Percentiles rank a stretch among this genome's conserved stretches.
Evolutionary conservation across 1,140 invertebrate genomes (phyloP).

Genomic region (Drosophila punjabiensis): DNA sequence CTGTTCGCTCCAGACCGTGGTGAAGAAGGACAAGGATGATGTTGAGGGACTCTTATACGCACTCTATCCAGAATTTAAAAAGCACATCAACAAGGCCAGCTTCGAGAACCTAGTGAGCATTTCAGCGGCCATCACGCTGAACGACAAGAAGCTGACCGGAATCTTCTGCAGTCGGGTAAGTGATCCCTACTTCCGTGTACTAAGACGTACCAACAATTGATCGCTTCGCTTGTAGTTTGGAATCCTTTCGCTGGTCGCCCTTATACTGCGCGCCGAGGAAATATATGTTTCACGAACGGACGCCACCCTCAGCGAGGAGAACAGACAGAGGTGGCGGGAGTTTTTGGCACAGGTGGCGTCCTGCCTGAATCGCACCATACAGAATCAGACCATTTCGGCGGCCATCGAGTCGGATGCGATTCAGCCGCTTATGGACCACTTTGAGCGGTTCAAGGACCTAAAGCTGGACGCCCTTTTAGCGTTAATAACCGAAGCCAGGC

Average conservation of each 20-base stretch:
- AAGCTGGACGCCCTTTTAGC: conserved; percentile 82
- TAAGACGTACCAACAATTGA: neutral
- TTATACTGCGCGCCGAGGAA: conserved; percentile 75
- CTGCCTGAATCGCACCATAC: conserved; percentile 78
- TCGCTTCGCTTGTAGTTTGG: conserved; percentile 68
- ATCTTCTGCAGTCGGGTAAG: conserved; percentile 84
- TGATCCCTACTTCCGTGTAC: neutral
- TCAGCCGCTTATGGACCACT: conserved; percentile 81
- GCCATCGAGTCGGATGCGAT: conserved; percentile 84
- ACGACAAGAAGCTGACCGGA: conserved; percentile 79
- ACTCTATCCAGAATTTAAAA: conserved; percentile 87
- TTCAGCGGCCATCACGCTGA: conserved; percentile 66
- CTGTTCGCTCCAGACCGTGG: conserved; percentile 85
- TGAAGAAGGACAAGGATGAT: conserved; percentile 86
- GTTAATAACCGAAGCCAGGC: conserved; percentile 79
- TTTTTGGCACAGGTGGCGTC: conserved; percentile 77
- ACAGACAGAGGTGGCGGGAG: conserved; percentile 71
- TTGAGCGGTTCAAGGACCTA: conserved; percentile 81
- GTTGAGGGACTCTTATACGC: conserved; percentile 86
- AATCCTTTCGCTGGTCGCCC: conserved; percentile 76
- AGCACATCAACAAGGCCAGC: conserved; percentile 85
- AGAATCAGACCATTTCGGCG: conserved; percentile 82
- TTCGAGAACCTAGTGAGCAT: conserved; percentile 76
- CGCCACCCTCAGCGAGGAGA: conserved; percentile 52
- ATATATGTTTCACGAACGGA: conserved; percentile 69